Base-by-base conservation (phyloP, 2,888 invertebrate species). In the Acronicta psi region DNA sequence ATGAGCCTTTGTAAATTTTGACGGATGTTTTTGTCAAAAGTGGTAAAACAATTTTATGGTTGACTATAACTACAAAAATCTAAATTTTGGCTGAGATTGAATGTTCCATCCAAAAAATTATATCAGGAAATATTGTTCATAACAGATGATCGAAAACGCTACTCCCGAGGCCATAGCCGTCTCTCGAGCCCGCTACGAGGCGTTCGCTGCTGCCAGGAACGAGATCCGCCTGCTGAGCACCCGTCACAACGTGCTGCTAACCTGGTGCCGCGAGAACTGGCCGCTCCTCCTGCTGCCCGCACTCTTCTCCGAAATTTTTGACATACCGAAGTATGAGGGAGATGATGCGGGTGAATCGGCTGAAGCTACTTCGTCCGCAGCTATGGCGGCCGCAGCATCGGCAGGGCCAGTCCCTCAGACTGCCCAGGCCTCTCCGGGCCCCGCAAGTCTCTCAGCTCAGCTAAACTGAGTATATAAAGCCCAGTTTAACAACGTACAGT, bases 261-360 rank as follows among this genome's bases (percentile, higher is more conserved):
- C 96, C 86, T 99, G 98, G 98, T 98, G 98, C 93, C 96, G 99
- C 75, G 95, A 96, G 80, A 96, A 97, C 92, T 99, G 98, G 98
- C 95, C 96, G 59, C 96, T 96, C 80, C 95, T 98, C 59, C 95
- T 97, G 66, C 95, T 99, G 79, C 99, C 99, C 44, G 98, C 99
- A 3, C 95, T 99, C 54, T 99, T 98, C 92, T 97, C 99, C 34
- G 99, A 99, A 93, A 98, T 99, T 80, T 99, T 98, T 93, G 99
- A 99, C 95, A 98, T 99, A 91, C 98, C 98, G 74, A 97, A 89
- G 68, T 54, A 59, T 4, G 88, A 87, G 2, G 91, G 88, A 11
- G 85, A 85, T 0, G 80, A 81, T 1, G 50, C 65, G 2, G 44
- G 70, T 2, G 77, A 78, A 7, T 20, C n/a, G 2, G 20, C 36